Percentiles rank a stretch among this genome's conserved stretches.
Evolutionary conservation across 2,113 vertebrate genomes (phyloP).

Genomic region (Petromus typicus): DNA sequence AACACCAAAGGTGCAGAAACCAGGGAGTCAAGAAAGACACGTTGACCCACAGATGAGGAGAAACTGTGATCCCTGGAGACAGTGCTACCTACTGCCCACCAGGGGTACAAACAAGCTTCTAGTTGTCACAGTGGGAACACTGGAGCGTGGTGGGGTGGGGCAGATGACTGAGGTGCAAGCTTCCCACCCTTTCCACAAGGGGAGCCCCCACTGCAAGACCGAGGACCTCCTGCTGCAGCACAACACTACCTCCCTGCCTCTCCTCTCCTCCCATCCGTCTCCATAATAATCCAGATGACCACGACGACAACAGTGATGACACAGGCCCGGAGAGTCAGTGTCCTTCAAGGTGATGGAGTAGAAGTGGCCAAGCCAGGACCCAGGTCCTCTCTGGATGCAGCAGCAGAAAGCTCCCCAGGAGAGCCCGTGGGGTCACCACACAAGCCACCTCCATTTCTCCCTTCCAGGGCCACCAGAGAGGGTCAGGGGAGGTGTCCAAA

Average conservation of each 20-base stretch:
- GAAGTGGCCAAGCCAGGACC: neutral
- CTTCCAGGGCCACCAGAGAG: neutral
- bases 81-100: neutral
- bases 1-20: neutral
- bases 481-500: neutral
- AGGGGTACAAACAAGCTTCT: neutral
- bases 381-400: neutral
- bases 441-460: neutral
- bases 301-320: too few relatives aligned
- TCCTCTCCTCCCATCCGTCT: neutral
- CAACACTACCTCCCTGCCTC: neutral
- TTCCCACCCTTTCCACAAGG: rapidly evolving
- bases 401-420: neutral
- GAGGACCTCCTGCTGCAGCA: neutral
- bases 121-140: too few relatives aligned
- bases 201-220: neutral
- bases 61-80: neutral
- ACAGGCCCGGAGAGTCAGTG: neutral
- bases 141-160: too few relatives aligned
- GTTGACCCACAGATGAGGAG: neutral
- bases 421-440: neutral
- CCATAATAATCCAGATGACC: neutral
- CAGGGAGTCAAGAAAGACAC: neutral
- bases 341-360: neutral
- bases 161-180: neutral